Percentiles rank a stretch among this genome's conserved stretches.
These are phyloP conservation scores for Periphyllus acericola DNA, from an alignment of 2,888 invertebrate species.

Conservation along the genomic window DNA sequence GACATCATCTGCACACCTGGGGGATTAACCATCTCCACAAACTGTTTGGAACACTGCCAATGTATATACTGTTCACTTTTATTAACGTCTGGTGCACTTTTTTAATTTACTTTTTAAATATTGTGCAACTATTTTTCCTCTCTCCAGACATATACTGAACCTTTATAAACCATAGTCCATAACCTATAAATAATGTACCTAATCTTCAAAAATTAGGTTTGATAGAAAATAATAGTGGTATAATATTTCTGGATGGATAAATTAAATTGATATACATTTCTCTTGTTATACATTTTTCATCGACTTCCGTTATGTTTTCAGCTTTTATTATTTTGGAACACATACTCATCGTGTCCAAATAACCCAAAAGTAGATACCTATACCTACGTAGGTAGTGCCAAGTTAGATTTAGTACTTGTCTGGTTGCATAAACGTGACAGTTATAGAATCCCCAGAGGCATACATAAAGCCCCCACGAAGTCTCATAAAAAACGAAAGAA, in stretches of 20 bases:
- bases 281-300: background rate
- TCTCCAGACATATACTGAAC: background rate
- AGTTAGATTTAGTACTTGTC: conserved; percentile 58
- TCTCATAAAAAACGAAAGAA: conserved; percentile 52
- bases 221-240: background rate
- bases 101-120: background rate
- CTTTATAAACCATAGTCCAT: background rate
- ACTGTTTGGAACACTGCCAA: conserved; percentile 49
- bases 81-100: conserved; percentile 39
- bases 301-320: background rate
- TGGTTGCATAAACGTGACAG: conserved; percentile 51
- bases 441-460: conserved; percentile 43
- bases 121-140: conserved; percentile 5
- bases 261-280: background rate
- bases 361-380: background rate
- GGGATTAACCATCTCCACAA: conserved; percentile 42
- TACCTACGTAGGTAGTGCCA: conserved; percentile 38
- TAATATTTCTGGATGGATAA: background rate
- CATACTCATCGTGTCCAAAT: background rate
- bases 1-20: conserved; percentile 55
- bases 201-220: background rate
- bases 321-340: conserved; percentile 3
- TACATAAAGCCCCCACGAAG: conserved; percentile 26
- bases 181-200: background rate
- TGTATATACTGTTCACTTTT: conserved; percentile 38